phyloP scores from a whole-genome alignment of 2,797 vertebrate genomes.

The Amazona ochrocephala region DNA sequence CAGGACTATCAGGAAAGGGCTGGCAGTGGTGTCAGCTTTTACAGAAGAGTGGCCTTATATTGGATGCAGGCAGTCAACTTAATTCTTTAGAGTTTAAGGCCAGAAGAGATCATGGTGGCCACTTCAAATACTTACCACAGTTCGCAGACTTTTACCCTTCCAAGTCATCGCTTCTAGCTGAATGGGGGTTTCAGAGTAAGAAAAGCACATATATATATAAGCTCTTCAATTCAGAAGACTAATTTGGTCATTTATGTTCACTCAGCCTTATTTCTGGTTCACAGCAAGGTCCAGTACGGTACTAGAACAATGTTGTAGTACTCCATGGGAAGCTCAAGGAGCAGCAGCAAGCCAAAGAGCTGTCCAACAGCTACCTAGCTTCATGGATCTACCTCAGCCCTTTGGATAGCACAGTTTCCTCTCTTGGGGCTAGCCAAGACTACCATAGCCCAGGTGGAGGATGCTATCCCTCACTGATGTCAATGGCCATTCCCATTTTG shows the following conservation, averaged over 20 bases:
- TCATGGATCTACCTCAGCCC: not conserved
- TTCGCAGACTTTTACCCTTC: not conserved
- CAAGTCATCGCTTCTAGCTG: not conserved
- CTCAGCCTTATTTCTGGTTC: not conserved
- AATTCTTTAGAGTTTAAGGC: not conserved
- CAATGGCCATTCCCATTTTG: not conserved
- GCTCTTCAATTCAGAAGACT: not conserved
- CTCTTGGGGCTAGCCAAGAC: not conserved
- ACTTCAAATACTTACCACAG: not conserved
- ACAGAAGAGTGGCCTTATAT: not conserved
- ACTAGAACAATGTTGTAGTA: not conserved
- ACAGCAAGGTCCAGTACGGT: not conserved
- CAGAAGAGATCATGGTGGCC: not conserved
- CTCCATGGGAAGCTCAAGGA: not conserved
- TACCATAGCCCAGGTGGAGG: not conserved
- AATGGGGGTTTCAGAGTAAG: not conserved
- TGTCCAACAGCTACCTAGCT: not conserved
- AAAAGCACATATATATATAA: not conserved
- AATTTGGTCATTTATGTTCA: not conserved
- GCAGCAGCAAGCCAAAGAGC: not conserved
- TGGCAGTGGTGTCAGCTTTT: not conserved
- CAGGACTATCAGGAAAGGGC: not conserved
- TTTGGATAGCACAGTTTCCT: not conserved
- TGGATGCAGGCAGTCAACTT: not conserved
- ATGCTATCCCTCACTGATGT: not conserved